Evolutionary conservation across 2,797 vertebrate genomes (phyloP), one percentile per base, ranked within the genome.

Genomic region (Platalea minor): DNA sequence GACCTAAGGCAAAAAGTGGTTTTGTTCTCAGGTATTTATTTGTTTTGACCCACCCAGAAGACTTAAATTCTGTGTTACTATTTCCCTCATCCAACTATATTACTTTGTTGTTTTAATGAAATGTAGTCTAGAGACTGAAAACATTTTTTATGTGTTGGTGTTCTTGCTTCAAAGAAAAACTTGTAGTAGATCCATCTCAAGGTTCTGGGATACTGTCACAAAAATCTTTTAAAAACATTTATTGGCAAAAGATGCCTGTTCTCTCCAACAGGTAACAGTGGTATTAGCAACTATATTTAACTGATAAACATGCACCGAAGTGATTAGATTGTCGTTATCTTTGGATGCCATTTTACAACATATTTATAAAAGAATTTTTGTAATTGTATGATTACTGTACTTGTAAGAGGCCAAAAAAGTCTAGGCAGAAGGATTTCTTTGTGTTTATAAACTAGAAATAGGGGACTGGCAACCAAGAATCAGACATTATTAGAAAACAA

Each of bases 141-240:
- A 31, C 1, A 0, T 2, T 50, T 46, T 61, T 31, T 14, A 51
- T 48, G 3, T 39, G 5, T 20, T 60, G 9, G 3, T 60, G 7
- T 37, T 84, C n/a, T 77, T 50, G 8, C 13, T 80, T 85, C 23
- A 73, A 82, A 75, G 8, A 15, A 79, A 79, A 72, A n/a, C 2
- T 4, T n/a, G 31, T n/a, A 41, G 9, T 33, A 57, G 11, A 3
- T 89, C 25, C 31, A 54, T 39, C 24, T 64, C 33, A 48, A 51
- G 9, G 13, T 54, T 48, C 35, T 86, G 13, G 10, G 20, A 25
- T 67, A 33, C 54, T 54, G 20, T 33, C 33, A 67, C 11, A 88
- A 65, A 79, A 80, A 35, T 35, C 0, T 50, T 77, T 56, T 45
- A 41, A 56, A 75, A 29, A 2, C 2, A 12, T 61, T 33, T 60